phyloP scores from a whole-genome alignment of 1,140 invertebrate species.

The Batillaria attramentaria region DNA sequence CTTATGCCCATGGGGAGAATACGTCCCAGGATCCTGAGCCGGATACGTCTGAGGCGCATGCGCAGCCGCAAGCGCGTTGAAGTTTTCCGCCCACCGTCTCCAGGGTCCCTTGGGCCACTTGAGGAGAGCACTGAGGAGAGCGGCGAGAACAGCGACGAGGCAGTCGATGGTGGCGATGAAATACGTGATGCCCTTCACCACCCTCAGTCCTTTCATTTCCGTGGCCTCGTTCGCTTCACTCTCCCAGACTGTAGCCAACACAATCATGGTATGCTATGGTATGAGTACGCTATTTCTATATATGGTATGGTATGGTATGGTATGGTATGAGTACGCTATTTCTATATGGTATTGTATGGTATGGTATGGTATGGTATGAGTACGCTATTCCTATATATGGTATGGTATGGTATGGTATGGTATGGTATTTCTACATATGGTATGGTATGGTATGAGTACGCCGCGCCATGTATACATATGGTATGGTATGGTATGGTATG shows the following conservation, averaged over 20 bases:
- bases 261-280: no score
- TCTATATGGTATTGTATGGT: no score
- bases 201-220: neutral
- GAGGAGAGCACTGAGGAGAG: constrained; percentile 9
- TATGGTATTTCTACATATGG: no score
- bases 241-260: constrained; percentile 19
- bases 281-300: no score
- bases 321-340: no score
- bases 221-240: constrained; percentile 16
- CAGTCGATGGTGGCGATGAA: constrained; percentile 33
- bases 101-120: constrained; percentile 16
- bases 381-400: no score
- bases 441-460: no score
- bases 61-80: constrained; percentile 26
- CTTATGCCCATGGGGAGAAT: constrained; percentile 15
- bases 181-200: constrained; percentile 28
- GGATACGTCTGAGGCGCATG: constrained; percentile 29
- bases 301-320: no score
- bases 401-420: no score
- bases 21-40: constrained; percentile 14
- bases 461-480: no score
- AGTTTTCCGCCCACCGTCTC: constrained; percentile 27
- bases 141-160: constrained; percentile 23
- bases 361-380: no score
- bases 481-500: no score